These are phyloP conservation scores for Characodon lateralis DNA, from an alignment of 2,797 vertebrate genomes.

Conservation along the genomic window DNA sequence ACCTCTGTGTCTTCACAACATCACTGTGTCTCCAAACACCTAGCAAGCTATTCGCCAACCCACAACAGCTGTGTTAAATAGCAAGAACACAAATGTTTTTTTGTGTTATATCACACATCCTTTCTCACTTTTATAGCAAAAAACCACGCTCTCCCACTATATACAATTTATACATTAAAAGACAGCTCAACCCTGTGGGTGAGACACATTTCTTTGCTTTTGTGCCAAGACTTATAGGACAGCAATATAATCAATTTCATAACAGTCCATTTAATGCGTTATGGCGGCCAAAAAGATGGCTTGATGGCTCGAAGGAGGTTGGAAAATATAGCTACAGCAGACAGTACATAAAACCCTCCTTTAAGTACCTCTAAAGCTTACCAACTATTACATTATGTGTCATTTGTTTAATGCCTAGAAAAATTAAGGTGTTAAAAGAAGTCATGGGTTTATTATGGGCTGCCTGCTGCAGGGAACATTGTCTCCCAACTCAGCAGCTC, in stretches of 20 bases:
- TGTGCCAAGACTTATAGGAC: slow-evolving; percentile 4
- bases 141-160: not conserved
- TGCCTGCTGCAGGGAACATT: slow-evolving; percentile 6
- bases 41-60: slow-evolving; percentile 5
- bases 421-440: slow-evolving; percentile 11
- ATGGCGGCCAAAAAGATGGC: not conserved
- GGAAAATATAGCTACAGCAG: not conserved
- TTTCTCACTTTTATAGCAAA: slow-evolving; percentile 13
- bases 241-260: not conserved
- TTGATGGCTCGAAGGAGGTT: not conserved
- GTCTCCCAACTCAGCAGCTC: slow-evolving; percentile 22
- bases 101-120: slow-evolving; percentile 7
- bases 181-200: slow-evolving; percentile 6
- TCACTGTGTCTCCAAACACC: slow-evolving; percentile 8
- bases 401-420: slow-evolving; percentile 11
- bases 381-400: slow-evolving; percentile 7
- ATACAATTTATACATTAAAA: not conserved
- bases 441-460: not conserved
- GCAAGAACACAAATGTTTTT: slow-evolving; percentile 19
- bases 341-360: slow-evolving; percentile 3
- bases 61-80: slow-evolving; percentile 38
- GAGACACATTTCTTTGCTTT: not conserved
- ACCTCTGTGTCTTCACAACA: not conserved
- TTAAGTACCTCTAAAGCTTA: not conserved
- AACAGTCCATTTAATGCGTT: slow-evolving; percentile 12